A percentile compares a stretch with the other conserved stretches of the same genome.
phyloP scores from a whole-genome alignment of 2,888 invertebrate genomes.

The Subacronicta megacephala region DNA sequence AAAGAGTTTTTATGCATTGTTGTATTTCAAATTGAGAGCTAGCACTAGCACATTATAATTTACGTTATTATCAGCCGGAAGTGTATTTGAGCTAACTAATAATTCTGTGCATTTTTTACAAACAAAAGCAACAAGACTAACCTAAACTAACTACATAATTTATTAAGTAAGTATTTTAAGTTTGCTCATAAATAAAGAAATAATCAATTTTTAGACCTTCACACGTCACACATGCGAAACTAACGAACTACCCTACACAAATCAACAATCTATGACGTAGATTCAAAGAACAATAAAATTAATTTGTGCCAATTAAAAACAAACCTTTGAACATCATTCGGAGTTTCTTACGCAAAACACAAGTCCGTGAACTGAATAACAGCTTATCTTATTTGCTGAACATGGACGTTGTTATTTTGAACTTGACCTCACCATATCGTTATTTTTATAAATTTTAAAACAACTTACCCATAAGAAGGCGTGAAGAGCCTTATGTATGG shows the following conservation, averaged over 20 bases:
- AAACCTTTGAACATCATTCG: slow-evolving; percentile 14
- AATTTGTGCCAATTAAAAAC: slow-evolving; percentile 7
- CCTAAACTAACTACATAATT: no score
- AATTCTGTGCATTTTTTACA: no score
- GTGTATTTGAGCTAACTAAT: no score
- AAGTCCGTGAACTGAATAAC: slow-evolving; percentile 54
- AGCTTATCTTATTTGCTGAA: slow-evolving; percentile 48
- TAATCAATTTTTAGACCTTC: no score
- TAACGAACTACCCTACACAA: neutral
- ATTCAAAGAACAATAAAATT: neutral
- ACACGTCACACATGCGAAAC: no score
- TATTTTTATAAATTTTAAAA: slow-evolving; percentile 21
- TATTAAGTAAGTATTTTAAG: no score
- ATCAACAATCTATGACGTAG: neutral
- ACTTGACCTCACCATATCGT: slow-evolving; percentile 51
- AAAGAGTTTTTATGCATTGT: neutral
- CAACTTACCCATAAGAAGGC: slow-evolving; percentile 87
- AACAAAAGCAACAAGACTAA: no score
- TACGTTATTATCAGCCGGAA: no score
- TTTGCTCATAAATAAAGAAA: no score
- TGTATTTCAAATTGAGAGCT: no score
- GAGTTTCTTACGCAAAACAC: slow-evolving; percentile 42
- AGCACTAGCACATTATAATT: no score
- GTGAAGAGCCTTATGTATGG: slow-evolving; percentile 86
- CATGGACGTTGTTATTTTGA: slow-evolving; percentile 38